Evolutionary conservation across 2,113 vertebrate genomes (phyloP), one percentile per base, ranked within the genome.

Genomic region (Siniperca chuatsi): DNA sequence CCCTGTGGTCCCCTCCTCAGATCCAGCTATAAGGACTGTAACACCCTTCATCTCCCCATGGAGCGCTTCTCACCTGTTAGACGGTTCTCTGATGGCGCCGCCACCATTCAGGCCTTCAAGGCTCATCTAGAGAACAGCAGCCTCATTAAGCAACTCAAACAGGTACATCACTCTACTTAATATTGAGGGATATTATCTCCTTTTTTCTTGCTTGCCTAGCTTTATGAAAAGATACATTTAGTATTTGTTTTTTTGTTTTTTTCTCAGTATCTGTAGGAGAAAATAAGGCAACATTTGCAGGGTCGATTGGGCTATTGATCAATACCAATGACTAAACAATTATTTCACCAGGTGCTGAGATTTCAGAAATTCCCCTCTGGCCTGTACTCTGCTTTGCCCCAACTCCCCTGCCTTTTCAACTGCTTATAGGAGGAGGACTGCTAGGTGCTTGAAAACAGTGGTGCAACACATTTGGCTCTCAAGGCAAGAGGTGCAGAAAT

Each of bases 61-160:
- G 98, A 99, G 92, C 97, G 98, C 78, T 99, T 99, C 95, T 99
- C 98, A 78, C 98, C 98, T 0, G 98, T 99, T 42, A 96, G 98
- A 64, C 97, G 98, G 44, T 99, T 99, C 94, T 99, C 98, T 0
- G 98, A 99, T 0, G 98, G 98, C 42, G 98, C 98, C 11, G 96
- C 98, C 84, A 98, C 97, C 91, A 99, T 99, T 92, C 98, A 99
- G 94, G 98, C 98, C 68, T 99, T 99, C 95, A 99, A 99, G 95
- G 97, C 97, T 89, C 98, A 99, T 89, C 96, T 99, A 91, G 98
- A 99, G 95, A 98, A 97, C 95, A 98, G 96, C 96, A 99, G 97
- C 89, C 97, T 98, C 95, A 99, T 99, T 94, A 97, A 97, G 75
- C 98, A 99, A 94, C 96, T 99, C 60, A 98, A 99, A 87, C 98